phyloP scores from a whole-genome alignment of 2,888 invertebrate species.

The Hirtodrosophila cameraria region DNA sequence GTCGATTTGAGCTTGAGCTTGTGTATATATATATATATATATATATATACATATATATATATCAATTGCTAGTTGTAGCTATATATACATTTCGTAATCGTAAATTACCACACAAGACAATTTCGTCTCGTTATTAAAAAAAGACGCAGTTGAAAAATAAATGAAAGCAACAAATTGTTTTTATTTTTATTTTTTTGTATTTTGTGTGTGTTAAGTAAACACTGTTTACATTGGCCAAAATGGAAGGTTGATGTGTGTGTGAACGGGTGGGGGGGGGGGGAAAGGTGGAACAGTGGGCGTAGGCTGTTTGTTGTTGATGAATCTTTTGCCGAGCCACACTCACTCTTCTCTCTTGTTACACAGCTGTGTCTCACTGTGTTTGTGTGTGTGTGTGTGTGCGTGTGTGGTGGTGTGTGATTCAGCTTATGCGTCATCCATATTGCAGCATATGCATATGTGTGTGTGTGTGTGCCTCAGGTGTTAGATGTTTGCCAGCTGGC shows the following conservation, averaged over 20 bases:
- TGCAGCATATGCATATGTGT: conserved; percentile 28
- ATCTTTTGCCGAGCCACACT: conserved; percentile 31
- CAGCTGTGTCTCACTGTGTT: conserved; percentile 3
- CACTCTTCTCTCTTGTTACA: conserved; percentile 14
- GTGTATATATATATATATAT: conserved; percentile 1
- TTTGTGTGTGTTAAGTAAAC: conserved; percentile 17
- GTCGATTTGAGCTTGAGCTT: conserved; percentile 65
- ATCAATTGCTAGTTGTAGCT: conserved; percentile 31
- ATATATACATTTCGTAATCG: conserved; percentile 69
- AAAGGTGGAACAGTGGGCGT: conserved; percentile 47
- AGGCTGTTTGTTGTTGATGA: conserved; percentile 52
- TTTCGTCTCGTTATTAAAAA: conserved; percentile 66
- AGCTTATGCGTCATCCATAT: conserved; percentile 50
- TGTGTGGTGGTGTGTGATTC: conserved; percentile 41
- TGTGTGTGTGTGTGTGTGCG: conserved; percentile 18
- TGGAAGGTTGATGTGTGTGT: conserved; percentile 47
- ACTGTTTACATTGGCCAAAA: conserved; percentile 62
- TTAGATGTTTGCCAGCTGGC: conserved; percentile 54
- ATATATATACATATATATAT: background rate
- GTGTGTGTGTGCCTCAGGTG: conserved; percentile 22
- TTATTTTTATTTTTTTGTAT: conserved; percentile 4
- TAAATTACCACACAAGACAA: conserved; percentile 72
- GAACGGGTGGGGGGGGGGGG: conserved; percentile 23
- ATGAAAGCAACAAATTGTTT: conserved; percentile 53
- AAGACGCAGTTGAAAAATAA: conserved; percentile 49